A percentile compares a stretch with the other conserved stretches of the same genome.
Conservation (phyloP, 2,888 invertebrate species). For the Ichneumoninae sp. region DNA sequence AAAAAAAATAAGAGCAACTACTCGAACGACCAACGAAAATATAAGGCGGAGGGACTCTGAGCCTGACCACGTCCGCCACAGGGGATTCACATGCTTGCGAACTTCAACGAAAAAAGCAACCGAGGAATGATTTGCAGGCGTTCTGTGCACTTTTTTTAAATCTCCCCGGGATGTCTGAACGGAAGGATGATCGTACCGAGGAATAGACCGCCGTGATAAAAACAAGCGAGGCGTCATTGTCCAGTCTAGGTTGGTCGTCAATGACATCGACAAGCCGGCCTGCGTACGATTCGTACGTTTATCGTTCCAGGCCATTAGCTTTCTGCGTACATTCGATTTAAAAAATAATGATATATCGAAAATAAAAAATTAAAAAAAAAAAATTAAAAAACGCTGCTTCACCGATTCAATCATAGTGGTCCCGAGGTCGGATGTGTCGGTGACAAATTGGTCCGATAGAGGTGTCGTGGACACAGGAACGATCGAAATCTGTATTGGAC, state of each 20-base stretch:
- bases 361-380: slow-evolving; percentile 7
- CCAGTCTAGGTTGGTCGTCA: slow-evolving; percentile 75
- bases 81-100: slow-evolving; percentile 35
- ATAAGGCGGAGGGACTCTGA: slow-evolving; percentile 49
- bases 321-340: slow-evolving; percentile 33
- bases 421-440: slow-evolving; percentile 72
- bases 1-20: slow-evolving; percentile 66
- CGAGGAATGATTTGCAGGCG: not conserved
- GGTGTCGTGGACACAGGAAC: slow-evolving; percentile 69
- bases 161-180: not conserved
- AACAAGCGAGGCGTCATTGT: slow-evolving; percentile 69
- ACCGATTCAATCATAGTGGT: slow-evolving; percentile 58
- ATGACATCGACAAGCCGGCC: slow-evolving; percentile 68
- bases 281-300: slow-evolving; percentile 34
- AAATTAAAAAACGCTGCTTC: slow-evolving; percentile 49
- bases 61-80: slow-evolving; percentile 38
- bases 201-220: slow-evolving; percentile 2
- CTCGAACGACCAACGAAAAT: slow-evolving; percentile 42
- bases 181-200: not conserved
- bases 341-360: slow-evolving; percentile 24
- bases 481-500: slow-evolving; percentile 68
- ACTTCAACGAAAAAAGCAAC: not conserved
- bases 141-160: not conserved
- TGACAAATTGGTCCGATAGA: slow-evolving; percentile 66
- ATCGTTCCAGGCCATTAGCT: slow-evolving; percentile 48